phyloP scores from a whole-genome alignment of 2,888 invertebrate species.

The Eupithecia tripunctaria region DNA sequence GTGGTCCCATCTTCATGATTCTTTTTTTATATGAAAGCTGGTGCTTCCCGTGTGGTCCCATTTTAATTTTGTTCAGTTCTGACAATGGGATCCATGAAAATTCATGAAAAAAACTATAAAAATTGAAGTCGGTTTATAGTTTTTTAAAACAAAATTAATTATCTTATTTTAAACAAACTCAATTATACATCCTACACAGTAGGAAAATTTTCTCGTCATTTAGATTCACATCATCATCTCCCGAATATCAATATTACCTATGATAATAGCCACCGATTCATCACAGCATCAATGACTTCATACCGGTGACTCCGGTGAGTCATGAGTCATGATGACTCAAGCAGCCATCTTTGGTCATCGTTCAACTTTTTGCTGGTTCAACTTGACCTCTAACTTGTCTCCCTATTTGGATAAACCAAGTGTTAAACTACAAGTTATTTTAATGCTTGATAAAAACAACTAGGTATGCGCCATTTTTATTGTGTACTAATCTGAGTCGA shows the following conservation, averaged over 20 bases:
- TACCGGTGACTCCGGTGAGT: background rate
- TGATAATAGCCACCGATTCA: background rate
- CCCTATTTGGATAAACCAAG: background rate
- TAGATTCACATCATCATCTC: background rate
- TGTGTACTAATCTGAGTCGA: no score
- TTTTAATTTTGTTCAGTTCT: no score
- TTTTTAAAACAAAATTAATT: no score
- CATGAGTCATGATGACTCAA: constrained; percentile 8
- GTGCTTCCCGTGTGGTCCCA: no score
- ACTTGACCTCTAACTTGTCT: constrained; percentile 5
- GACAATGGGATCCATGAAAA: no score
- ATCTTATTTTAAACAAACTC: background rate
- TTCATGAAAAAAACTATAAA: no score
- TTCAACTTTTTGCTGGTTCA: background rate
- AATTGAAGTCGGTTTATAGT: no score
- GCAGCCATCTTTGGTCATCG: constrained; percentile 12
- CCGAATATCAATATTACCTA: background rate
- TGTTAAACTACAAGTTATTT: no score
- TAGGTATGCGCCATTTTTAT: no score
- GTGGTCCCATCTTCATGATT: no score
- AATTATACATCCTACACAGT: background rate
- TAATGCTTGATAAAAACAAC: no score
- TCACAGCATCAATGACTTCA: background rate
- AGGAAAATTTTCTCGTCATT: background rate
- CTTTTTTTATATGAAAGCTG: no score